A percentile compares a stretch with the other conserved stretches of the same genome.
These are phyloP conservation scores for Achatina immaculata DNA, from an alignment of 1,140 invertebrate species.

Conservation along the genomic window DNA sequence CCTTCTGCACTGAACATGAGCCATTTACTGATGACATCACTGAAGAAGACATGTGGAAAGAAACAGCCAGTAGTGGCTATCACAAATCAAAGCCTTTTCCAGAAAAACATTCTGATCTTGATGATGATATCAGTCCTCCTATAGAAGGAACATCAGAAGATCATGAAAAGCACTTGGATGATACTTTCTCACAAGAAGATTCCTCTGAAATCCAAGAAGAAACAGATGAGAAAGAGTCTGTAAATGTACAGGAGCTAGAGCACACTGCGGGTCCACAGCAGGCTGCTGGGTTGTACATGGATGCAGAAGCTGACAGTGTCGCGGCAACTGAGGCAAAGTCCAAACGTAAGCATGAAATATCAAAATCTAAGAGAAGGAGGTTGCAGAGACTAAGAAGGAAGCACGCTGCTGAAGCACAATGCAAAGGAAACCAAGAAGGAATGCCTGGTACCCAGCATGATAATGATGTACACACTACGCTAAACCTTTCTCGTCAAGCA, in stretches of 20 bases:
- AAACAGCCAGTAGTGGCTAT: not conserved
- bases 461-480: not conserved
- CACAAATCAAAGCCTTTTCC: not conserved
- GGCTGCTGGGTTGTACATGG: not conserved
- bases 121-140: not conserved
- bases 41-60: not conserved
- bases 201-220: not conserved
- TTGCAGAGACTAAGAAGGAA: conserved; percentile 26
- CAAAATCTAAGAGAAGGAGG: conserved; percentile 24
- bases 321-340: not conserved
- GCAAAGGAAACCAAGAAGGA: not conserved
- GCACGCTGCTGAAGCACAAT: not conserved
- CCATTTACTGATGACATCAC: not conserved
- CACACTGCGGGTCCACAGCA: not conserved
- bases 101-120: not conserved
- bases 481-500: not conserved
- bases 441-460: not conserved
- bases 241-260: not conserved
- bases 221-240: not conserved
- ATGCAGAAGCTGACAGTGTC: not conserved
- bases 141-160: not conserved
- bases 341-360: conserved; percentile 5
- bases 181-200: not conserved
- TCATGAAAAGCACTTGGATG: not conserved
- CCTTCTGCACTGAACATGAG: not conserved